Evolutionary conservation across 2,113 vertebrate species (phyloP), one percentile per base, ranked within the genome.

Genomic region (Hippocampus barbouri): DNA sequence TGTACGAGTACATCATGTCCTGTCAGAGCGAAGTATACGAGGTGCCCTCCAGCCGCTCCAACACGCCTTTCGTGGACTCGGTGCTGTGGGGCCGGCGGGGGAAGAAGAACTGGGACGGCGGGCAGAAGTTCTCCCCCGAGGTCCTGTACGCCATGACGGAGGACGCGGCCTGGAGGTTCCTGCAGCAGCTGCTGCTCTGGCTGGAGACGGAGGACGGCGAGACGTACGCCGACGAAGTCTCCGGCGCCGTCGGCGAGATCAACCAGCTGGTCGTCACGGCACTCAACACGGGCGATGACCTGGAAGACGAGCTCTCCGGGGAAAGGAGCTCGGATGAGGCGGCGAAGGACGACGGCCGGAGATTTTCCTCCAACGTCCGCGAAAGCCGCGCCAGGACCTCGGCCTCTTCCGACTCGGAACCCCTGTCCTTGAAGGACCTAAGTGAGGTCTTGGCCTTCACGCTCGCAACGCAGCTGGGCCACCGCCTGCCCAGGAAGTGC

Each of bases 111-210:
- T 66, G 64, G 64, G 64, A 66, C 7, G 64, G 64, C 6, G 64
- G 64, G 15, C 64, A 66, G 64, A 66, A 27, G 41, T 66, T 66
- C 15, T 66, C 64, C 25, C 64, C 64, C 1, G 64, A 66, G 43
- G 64, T 66, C 64, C 9, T 66, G 64, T 66, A 66, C 43, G 64
- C 64, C 64, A 66, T 66, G 64, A 66, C 43, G n/a, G 64, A 66
- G 40, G 64, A 66, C 41, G 43, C 43, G 8, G 64, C n/a, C 41
- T 66, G 64, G 64, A 66, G 43, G 43, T 66, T 66, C 41, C 23
- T 66, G 23, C 64, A 66, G 23, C 64, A 66, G 8, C 41, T 66
- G 41, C 14, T 66, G 14, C 43, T 66, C 41, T 66, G 64, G 64
- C 16, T 66, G 23, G 64, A 66, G 64, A 66, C 64, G 14, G 64